These are phyloP conservation scores for Biston betularia DNA, from an alignment of 2,888 invertebrate species.

Conservation along the genomic window DNA sequence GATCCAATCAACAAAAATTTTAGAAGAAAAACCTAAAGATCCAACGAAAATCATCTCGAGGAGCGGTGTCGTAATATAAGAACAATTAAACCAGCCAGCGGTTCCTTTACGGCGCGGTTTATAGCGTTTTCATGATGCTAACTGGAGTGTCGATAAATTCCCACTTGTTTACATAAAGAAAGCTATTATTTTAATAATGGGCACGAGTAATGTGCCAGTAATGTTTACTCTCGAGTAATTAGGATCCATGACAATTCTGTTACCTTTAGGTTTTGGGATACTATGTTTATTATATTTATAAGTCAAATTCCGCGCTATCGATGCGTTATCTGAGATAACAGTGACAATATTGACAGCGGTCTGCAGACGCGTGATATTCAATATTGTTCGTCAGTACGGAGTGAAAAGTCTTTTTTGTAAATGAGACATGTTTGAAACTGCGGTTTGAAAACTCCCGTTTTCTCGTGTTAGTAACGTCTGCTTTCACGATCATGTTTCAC, in stretches of 20 bases:
- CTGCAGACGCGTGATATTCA: not conserved
- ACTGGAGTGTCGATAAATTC: constrained; percentile 76
- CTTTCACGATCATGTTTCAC: not conserved
- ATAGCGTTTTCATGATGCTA: constrained; percentile 71
- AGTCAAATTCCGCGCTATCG: constrained; percentile 46
- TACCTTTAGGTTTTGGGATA: constrained; percentile 72
- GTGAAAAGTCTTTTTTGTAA: not conserved
- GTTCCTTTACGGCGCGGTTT: constrained; percentile 73
- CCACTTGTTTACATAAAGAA: constrained; percentile 73
- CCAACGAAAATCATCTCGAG: constrained; percentile 80
- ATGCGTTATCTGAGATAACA: constrained; percentile 22
- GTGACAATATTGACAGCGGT: not conserved
- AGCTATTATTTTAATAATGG: constrained; percentile 63
- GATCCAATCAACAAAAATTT: constrained; percentile 87
- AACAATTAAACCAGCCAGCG: constrained; percentile 58
- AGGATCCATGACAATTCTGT: constrained; percentile 79
- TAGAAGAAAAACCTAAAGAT: constrained; percentile 72
- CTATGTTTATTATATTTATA: constrained; percentile 60
- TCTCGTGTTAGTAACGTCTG: not conserved
- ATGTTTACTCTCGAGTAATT: constrained; percentile 48
- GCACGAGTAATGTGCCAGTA: constrained; percentile 53
- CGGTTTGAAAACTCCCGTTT: not conserved
- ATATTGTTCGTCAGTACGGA: not conserved
- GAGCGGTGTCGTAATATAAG: constrained; percentile 83
- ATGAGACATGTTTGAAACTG: not conserved